Percentiles rank a stretch among this genome's conserved stretches.
These are phyloP conservation scores for Tadarida brasiliensis DNA, from an alignment of 2,797 vertebrate genomes.

Conservation along the genomic window DNA sequence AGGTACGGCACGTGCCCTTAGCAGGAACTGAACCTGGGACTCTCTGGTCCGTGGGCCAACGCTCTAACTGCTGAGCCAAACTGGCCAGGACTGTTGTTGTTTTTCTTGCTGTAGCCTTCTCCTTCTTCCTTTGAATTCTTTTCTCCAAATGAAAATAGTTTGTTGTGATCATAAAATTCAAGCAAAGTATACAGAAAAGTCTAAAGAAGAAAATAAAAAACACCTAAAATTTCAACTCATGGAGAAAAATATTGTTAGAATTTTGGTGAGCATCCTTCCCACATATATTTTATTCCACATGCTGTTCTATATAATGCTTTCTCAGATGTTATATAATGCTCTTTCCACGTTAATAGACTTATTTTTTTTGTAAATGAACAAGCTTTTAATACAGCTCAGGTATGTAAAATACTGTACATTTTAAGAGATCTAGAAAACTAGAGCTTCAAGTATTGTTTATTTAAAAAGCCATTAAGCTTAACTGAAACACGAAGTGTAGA, in stretches of 20 bases:
- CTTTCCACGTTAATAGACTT: neutral
- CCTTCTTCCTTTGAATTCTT: neutral
- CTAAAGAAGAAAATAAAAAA: constrained; percentile 24
- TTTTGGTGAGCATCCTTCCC: neutral
- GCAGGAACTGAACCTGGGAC: too few relatives aligned
- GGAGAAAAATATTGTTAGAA: constrained; percentile 35
- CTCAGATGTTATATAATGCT: neutral
- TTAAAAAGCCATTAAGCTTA: too few relatives aligned
- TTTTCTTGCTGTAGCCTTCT: neutral
- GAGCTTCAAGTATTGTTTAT: too few relatives aligned
- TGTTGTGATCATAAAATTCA: constrained; percentile 15
- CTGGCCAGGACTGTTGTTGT: too few relatives aligned
- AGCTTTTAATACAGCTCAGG: too few relatives aligned
- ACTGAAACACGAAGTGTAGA: too few relatives aligned
- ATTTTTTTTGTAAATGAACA: too few relatives aligned
- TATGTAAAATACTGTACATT: too few relatives aligned
- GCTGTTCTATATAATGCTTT: neutral
- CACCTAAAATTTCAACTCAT: neutral
- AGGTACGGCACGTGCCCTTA: too few relatives aligned
- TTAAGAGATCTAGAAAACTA: too few relatives aligned
- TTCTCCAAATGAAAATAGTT: neutral
- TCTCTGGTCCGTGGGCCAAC: too few relatives aligned
- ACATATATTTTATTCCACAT: neutral
- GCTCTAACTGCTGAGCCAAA: too few relatives aligned
- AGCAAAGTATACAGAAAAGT: neutral